These are phyloP conservation scores for Silurus aristotelis DNA, from an alignment of 2,797 vertebrate genomes.

Conservation along the genomic window DNA sequence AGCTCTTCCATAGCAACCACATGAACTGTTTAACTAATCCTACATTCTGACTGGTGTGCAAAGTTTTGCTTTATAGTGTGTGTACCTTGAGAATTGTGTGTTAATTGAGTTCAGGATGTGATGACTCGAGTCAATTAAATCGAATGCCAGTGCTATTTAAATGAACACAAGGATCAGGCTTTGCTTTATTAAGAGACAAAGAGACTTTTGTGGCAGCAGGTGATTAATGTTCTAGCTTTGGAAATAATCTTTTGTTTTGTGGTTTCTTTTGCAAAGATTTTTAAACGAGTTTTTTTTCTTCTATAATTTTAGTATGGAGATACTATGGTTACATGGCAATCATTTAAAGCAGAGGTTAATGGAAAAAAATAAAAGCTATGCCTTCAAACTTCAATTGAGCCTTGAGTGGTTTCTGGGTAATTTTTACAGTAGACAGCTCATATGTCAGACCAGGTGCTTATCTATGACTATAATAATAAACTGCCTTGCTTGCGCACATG, in stretches of 20 bases:
- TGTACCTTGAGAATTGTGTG: conserved; percentile 19
- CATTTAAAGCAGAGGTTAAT: conserved; percentile 4
- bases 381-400: conserved; percentile 12
- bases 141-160: background rate
- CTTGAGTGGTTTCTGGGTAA: conserved; percentile 42
- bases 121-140: conserved; percentile 26
- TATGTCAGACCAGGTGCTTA: conserved; percentile 46
- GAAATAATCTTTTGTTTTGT: background rate
- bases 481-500: conserved; percentile 27
- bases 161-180: conserved; percentile 1
- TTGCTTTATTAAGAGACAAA: conserved; percentile 17
- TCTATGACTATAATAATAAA: conserved; percentile 45
- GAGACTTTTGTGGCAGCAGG: conserved; percentile 12
- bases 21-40: background rate
- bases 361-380: background rate
- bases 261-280: background rate
- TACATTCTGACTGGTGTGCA: background rate
- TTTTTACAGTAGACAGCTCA: conserved; percentile 51
- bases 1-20: background rate
- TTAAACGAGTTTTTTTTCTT: background rate
- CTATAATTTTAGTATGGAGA: background rate
- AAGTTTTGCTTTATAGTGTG: conserved; percentile 7
- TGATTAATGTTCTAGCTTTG: background rate
- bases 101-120: conserved; percentile 28
- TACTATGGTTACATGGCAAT: background rate